Conservation (phyloP, 2,888 invertebrate species). For the Nebria salina region DNA sequence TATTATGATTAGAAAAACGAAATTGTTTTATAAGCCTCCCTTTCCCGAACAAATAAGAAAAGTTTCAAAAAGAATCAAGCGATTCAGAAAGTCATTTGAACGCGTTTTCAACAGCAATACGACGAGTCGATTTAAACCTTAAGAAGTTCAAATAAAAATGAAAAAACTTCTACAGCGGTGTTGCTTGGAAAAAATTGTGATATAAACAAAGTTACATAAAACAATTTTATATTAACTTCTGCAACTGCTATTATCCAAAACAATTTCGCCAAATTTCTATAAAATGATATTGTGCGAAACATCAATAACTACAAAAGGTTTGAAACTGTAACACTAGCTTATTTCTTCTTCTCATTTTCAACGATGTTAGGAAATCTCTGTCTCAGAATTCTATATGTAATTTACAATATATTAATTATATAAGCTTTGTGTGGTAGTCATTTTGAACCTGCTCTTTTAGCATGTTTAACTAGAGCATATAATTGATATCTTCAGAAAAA, state of each 20-base stretch:
- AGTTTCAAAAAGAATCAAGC: conserved; percentile 38
- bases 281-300: background rate
- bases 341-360: too few species aligned
- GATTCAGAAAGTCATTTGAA: conserved; percentile 38
- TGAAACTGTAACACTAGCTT: too few species aligned
- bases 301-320: background rate
- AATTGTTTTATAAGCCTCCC: background rate
- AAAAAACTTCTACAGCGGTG: conserved; percentile 33
- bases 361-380: too few species aligned
- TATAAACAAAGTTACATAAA: background rate
- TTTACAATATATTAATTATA: too few species aligned
- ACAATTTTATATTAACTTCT: conserved; percentile 40
- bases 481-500: too few species aligned
- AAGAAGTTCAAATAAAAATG: conserved; percentile 39
- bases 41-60: conserved; percentile 34
- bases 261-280: background rate
- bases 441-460: too few species aligned
- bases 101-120: conserved; percentile 31
- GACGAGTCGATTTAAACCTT: conserved; percentile 34
- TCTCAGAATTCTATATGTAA: too few species aligned
- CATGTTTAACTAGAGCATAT: too few species aligned
- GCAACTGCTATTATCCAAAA: conserved; percentile 22
- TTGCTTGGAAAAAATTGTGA: conserved; percentile 25
- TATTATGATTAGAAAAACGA: background rate
- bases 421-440: too few species aligned